Conservation (phyloP, 2,888 invertebrate genomes). For the Sisyra nigra region DNA sequence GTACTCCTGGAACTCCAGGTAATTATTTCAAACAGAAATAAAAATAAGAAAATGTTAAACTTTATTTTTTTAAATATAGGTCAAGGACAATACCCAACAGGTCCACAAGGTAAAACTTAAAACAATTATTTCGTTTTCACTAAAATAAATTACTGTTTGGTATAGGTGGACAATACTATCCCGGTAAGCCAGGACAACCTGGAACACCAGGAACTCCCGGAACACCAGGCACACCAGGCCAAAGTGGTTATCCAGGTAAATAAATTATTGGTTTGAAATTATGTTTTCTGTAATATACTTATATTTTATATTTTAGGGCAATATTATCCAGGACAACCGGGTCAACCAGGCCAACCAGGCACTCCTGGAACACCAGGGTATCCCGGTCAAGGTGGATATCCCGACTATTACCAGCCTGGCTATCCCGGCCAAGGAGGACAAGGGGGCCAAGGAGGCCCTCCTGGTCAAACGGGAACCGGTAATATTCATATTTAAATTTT, state of each 20-base stretch:
- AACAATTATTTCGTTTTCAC: no score
- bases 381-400: constrained; percentile 5
- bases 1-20: constrained; percentile 7
- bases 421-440: no score
- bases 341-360: constrained; percentile 9
- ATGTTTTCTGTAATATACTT: background rate
- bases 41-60: background rate
- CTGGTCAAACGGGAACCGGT: no score
- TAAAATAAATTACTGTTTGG: no score
- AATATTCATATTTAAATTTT: no score
- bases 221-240: constrained; percentile 14
- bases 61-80: constrained; percentile 1
- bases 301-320: no score
- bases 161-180: constrained; percentile 14
- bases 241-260: constrained; percentile 2
- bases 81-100: constrained; percentile 13
- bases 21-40: background rate
- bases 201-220: constrained; percentile 16
- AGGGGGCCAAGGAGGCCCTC: no score
- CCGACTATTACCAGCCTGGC: background rate
- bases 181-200: constrained; percentile 16
- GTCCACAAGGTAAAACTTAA: constrained; percentile 13
- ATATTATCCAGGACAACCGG: constrained; percentile 5
- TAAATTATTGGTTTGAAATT: background rate
- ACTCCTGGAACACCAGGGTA: constrained; percentile 7